These are phyloP conservation scores for Tetragonula carbonaria DNA, from an alignment of 2,888 invertebrate genomes.

Conservation along the genomic window DNA sequence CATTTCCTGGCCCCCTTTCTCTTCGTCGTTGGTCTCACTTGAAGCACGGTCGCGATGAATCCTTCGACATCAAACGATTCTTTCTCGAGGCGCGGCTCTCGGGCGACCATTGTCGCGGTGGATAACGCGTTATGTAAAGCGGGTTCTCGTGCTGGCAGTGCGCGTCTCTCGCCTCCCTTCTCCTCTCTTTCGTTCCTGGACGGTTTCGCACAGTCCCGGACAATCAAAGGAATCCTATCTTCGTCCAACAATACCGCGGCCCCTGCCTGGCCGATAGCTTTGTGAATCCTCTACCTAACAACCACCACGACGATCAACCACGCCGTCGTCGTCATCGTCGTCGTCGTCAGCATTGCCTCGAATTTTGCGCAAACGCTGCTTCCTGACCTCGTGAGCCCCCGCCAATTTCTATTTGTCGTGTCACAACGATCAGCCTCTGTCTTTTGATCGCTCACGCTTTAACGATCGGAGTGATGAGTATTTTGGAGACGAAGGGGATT, in stretches of 20 bases:
- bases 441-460: slow-evolving; percentile 18
- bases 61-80: slow-evolving; percentile 73
- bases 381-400: slow-evolving; percentile 53
- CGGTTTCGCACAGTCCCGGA: slow-evolving; percentile 70
- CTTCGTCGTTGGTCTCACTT: slow-evolving; percentile 38
- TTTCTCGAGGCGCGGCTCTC: slow-evolving; percentile 70
- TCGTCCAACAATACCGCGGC: slow-evolving; percentile 75
- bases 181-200: slow-evolving; percentile 64
- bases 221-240: slow-evolving; percentile 80
- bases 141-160: slow-evolving; percentile 59
- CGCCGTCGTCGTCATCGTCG: slow-evolving; percentile 28
- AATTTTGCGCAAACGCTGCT: slow-evolving; percentile 69
- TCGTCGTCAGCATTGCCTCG: slow-evolving; percentile 26
- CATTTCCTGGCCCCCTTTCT: slow-evolving; percentile 38
- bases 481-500: no score
- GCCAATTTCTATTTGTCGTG: slow-evolving; percentile 28
- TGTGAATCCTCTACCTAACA: slow-evolving; percentile 70
- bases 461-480: background rate
- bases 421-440: slow-evolving; percentile 5
- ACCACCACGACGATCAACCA: slow-evolving; percentile 46
- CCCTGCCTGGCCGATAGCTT: slow-evolving; percentile 72
- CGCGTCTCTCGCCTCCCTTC: slow-evolving; percentile 55
- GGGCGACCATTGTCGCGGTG: slow-evolving; percentile 69
- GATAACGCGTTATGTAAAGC: slow-evolving; percentile 78
- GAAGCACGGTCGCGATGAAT: slow-evolving; percentile 66